Percentiles rank a stretch among this genome's conserved stretches.
Evolutionary conservation across 1,140 invertebrate species (phyloP).

Genomic region (Galleria mellonella): DNA sequence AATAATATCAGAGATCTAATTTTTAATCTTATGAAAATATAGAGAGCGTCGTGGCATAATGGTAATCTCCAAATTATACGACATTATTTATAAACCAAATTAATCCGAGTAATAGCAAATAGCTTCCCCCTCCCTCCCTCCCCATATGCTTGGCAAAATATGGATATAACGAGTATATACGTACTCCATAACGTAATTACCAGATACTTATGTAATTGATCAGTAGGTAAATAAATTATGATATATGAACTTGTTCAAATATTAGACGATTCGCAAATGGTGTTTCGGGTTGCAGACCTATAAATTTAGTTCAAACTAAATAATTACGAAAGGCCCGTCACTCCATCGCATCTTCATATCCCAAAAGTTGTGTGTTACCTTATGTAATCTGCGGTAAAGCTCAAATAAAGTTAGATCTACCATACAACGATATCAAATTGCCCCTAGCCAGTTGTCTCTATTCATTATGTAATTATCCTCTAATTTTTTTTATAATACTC

Average conservation of each 20-base stretch:
- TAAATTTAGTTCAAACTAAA: slow-evolving; percentile 24
- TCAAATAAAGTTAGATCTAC: slow-evolving; percentile 13
- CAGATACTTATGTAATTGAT: neutral
- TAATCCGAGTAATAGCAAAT: too few species aligned
- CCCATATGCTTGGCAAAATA: too few species aligned
- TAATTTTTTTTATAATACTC: slow-evolving; percentile 21
- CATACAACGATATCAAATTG: slow-evolving; percentile 17
- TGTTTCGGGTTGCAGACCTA: slow-evolving; percentile 21
- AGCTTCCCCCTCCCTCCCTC: too few species aligned
- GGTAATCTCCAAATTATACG: too few species aligned
- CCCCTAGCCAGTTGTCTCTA: slow-evolving; percentile 9
- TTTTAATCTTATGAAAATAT: too few species aligned
- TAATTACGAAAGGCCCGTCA: slow-evolving; percentile 26
- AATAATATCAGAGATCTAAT: too few species aligned
- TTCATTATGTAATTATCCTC: slow-evolving; percentile 33
- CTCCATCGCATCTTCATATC: slow-evolving; percentile 15
- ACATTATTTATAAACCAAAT: too few species aligned
- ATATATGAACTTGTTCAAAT: slow-evolving; percentile 1
- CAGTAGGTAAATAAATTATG: neutral
- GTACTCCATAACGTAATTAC: too few species aligned
- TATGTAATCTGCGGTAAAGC: slow-evolving; percentile 19
- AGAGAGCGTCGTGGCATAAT: too few species aligned
- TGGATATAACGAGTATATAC: too few species aligned
- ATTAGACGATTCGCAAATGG: slow-evolving; percentile 7
- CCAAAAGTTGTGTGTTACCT: slow-evolving; percentile 1